Evolutionary conservation across 2,888 invertebrate genomes (phyloP).

Genomic region (Deilephila porcellus): DNA sequence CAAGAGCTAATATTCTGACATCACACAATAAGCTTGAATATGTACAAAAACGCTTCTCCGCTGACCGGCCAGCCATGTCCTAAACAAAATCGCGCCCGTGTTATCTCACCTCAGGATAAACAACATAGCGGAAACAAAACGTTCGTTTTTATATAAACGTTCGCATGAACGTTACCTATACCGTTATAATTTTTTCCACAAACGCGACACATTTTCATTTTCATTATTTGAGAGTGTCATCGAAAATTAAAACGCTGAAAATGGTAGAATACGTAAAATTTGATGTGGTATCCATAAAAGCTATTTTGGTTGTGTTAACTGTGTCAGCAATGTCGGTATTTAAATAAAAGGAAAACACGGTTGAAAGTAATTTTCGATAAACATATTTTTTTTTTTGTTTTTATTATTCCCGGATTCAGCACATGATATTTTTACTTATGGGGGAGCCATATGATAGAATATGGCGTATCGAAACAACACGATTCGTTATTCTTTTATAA

Average conservation of each 20-base stretch:
- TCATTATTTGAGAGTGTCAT: not conserved
- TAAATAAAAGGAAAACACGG: too few relatives aligned
- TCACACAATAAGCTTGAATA: not conserved
- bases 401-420: too few relatives aligned
- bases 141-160: constrained; percentile 17
- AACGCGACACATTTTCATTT: not conserved
- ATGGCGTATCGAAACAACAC: too few relatives aligned
- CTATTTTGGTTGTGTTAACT: too few relatives aligned
- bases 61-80: not conserved
- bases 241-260: not conserved
- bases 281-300: too few relatives aligned
- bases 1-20: too few relatives aligned
- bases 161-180: not conserved
- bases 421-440: too few relatives aligned
- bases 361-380: too few relatives aligned
- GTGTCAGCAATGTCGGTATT: too few relatives aligned
- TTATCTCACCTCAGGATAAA: not conserved
- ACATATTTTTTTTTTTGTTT: too few relatives aligned
- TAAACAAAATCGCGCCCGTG: not conserved
- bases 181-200: constrained; percentile 5
- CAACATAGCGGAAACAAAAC: constrained; percentile 11
- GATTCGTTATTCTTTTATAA: too few relatives aligned
- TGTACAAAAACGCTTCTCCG: not conserved
- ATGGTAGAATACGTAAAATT: not conserved
- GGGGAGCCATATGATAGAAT: too few relatives aligned